Evolutionary conservation across 2,888 invertebrate genomes (phyloP), one percentile per base, ranked within the genome.

Genomic region (Deladenus siricidicola): DNA sequence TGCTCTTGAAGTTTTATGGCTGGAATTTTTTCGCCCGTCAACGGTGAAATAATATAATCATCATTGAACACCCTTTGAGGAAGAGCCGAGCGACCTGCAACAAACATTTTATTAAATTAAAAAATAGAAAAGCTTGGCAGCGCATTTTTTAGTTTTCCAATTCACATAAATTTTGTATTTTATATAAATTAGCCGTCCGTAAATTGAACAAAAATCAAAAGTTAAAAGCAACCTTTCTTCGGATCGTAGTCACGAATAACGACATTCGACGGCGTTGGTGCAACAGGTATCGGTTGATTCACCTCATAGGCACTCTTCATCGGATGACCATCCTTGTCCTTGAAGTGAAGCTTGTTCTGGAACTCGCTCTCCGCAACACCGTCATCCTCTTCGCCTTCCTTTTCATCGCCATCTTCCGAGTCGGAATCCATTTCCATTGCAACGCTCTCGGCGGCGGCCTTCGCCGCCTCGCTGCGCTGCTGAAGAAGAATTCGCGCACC

Each of bases 1-100:
- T 99, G 98, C 75, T 98, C 93, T 62, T 91, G 91, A 62, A 98
- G 89, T 82, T 98, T 93, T 78, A 89, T 89, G 0, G 93, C 93
- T 0, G 92, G 92, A 74, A 99, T 93, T 80, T 89, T 87, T 80
- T 98, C 96, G 43, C 94, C 94, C 0, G 96, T 99, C 78, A 99
- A 90, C 0, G 96, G 98, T 0, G 96, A 98, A 66, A 98, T 90
- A 56, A 96, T 86, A 84, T 87, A 96, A 78, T 92, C 71, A 34
- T 76, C 72, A 26, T 52, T 47, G 1, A 51, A 42, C 52, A 34
- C 34, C 8, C 45, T 42, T 42, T 59, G 26, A 26, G 45, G 21
- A 39, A 51, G 52, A 19, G 28, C 26, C 49, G 34, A 17, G 42
- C 47, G 28, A 48, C 39, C 43, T 4, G 17, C 17, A 48, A 1